Conservation (phyloP, 2,888 invertebrate species). For the Gymnocheta viridis region DNA sequence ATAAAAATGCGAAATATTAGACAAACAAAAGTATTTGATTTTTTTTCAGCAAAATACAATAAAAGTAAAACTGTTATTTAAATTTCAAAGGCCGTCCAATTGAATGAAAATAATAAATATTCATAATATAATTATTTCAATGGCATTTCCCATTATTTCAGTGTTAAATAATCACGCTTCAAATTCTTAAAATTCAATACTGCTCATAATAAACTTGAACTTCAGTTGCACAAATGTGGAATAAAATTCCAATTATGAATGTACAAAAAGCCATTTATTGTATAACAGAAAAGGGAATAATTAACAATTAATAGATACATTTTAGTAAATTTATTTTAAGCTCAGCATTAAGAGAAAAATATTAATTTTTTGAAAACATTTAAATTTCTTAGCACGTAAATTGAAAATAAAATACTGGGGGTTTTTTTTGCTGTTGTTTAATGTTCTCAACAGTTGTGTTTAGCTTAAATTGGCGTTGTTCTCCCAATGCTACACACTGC, state of each 20-base stretch:
- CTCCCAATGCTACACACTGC: conserved; percentile 67
- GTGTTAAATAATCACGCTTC: not conserved
- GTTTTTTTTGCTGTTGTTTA: not conserved
- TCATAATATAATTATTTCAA: not conserved
- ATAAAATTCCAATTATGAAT: not conserved
- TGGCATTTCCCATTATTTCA: conserved; percentile 23
- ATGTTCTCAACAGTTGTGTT: conserved; percentile 73
- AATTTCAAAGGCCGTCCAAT: conserved; percentile 4
- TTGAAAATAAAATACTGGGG: not conserved
- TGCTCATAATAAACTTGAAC: conserved; percentile 36
- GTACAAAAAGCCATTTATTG: not conserved
- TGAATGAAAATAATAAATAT: conserved; percentile 20
- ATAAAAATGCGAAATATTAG: no score
- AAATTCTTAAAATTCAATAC: not conserved
- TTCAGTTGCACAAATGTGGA: conserved; percentile 21
- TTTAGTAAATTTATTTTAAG: conserved; percentile 18
- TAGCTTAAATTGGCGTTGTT: conserved; percentile 79
- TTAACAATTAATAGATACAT: conserved; percentile 2
- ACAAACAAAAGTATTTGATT: not conserved
- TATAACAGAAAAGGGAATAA: conserved; percentile 3
- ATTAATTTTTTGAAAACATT: conserved; percentile 3
- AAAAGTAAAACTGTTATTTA: not conserved
- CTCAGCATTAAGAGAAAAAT: not conserved
- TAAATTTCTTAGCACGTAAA: conserved; percentile 48
- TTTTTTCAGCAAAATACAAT: not conserved